Evolutionary conservation across 1,140 invertebrate genomes (phyloP).

Genomic region (Dendroctonus valens): DNA sequence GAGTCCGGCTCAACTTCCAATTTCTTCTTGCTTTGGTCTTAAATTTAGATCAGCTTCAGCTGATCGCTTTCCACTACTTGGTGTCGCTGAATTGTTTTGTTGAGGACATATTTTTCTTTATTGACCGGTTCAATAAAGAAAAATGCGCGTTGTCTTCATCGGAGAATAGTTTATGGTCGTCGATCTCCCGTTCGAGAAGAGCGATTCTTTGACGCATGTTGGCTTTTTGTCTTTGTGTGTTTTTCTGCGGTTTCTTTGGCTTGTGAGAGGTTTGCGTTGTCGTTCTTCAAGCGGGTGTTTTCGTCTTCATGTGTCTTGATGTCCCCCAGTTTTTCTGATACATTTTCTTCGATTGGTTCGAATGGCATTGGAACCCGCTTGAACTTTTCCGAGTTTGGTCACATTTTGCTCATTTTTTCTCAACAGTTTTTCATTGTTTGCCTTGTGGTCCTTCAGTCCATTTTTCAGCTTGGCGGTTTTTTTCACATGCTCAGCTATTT

Average conservation of each 20-base stretch:
- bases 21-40: slow-evolving; percentile 53
- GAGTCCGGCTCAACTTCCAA: slow-evolving; percentile 59
- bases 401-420: slow-evolving; percentile 47
- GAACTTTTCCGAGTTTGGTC: slow-evolving; percentile 37
- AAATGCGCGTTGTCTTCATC: slow-evolving; percentile 52
- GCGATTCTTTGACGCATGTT: slow-evolving; percentile 51
- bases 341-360: slow-evolving; percentile 28
- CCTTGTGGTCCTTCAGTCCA: slow-evolving; percentile 52
- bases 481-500: slow-evolving; percentile 49
- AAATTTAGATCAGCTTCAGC: slow-evolving; percentile 47
- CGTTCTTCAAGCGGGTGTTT: slow-evolving; percentile 37
- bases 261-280: slow-evolving; percentile 41
- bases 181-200: slow-evolving; percentile 55
- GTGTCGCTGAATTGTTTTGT: slow-evolving; percentile 55
- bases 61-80: slow-evolving; percentile 47
- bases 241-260: slow-evolving; percentile 40
- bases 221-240: slow-evolving; percentile 48
- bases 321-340: slow-evolving; percentile 35
- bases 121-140: slow-evolving; percentile 55
- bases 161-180: slow-evolving; percentile 52
- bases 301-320: slow-evolving; percentile 41
- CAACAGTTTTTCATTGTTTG: too few relatives aligned
- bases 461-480: slow-evolving; percentile 50
- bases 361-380: slow-evolving; percentile 32
- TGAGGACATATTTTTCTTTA: slow-evolving; percentile 59